phyloP scores from a whole-genome alignment of 2,113 vertebrate species.

The Urocitellus parryii region DNA sequence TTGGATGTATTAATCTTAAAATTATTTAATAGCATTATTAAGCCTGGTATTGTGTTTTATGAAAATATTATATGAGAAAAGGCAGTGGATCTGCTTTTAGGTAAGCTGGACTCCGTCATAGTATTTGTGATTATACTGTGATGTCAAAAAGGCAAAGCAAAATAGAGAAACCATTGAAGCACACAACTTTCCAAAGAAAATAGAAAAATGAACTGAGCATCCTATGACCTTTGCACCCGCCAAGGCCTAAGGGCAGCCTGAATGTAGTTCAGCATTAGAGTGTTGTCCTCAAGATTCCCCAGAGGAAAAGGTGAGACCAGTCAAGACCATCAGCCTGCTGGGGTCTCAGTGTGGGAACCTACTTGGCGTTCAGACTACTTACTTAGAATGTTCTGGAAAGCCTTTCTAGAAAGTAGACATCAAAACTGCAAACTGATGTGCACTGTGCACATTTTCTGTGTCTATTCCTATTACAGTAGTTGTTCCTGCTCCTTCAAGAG shows the following conservation, averaged over 20 bases:
- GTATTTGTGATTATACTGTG: neutral
- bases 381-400: neutral
- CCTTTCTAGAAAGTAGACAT: neutral
- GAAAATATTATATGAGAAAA: neutral
- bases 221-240: neutral
- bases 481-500: neutral
- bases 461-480: rapidly evolving
- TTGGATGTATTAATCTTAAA: neutral
- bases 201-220: neutral
- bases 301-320: neutral
- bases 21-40: neutral
- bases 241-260: neutral
- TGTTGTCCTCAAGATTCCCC: neutral
- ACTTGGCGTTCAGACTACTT: neutral
- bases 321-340: neutral
- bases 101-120: neutral
- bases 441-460: neutral
- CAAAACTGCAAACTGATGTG: rapidly evolving
- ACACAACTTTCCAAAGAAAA: neutral
- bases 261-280: no score
- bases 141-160: neutral
- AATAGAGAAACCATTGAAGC: neutral
- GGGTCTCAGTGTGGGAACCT: neutral
- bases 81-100: neutral
- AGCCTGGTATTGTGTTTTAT: neutral